phyloP scores from a whole-genome alignment of 2,888 invertebrate species.

The Monopis laevigella region DNA sequence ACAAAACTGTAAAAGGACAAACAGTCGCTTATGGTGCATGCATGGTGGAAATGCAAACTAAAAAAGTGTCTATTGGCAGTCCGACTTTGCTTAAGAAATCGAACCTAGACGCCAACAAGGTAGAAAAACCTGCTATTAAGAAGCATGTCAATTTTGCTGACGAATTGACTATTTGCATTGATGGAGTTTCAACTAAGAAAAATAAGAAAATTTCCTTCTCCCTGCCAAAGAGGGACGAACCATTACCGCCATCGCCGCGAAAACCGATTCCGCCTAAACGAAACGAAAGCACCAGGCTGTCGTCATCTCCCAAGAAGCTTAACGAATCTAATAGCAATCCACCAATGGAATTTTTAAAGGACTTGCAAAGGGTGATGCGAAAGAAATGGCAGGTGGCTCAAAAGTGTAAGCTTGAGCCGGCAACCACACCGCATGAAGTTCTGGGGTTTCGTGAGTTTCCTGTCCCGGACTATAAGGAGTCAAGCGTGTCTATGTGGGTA shows the following conservation, averaged over 20 bases:
- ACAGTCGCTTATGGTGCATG: slow-evolving; percentile 58
- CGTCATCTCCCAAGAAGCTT: slow-evolving; percentile 77
- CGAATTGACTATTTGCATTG: slow-evolving; percentile 52
- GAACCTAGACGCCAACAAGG: slow-evolving; percentile 38
- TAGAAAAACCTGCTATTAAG: slow-evolving; percentile 57
- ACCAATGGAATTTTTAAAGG: slow-evolving; percentile 84
- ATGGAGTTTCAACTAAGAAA: slow-evolving; percentile 58
- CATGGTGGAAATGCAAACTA: slow-evolving; percentile 64
- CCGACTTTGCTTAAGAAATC: slow-evolving; percentile 40
- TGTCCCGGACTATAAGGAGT: slow-evolving; percentile 76
- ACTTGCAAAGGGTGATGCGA: slow-evolving; percentile 90
- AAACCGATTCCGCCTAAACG: slow-evolving; percentile 81
- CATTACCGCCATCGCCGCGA: slow-evolving; percentile 67
- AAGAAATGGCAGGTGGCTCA: slow-evolving; percentile 95
- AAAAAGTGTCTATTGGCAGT: slow-evolving; percentile 50
- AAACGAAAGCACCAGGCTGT: slow-evolving; percentile 76
- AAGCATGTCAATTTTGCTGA: slow-evolving; percentile 71
- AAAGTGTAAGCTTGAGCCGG: slow-evolving; percentile 86
- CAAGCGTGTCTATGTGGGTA: slow-evolving; percentile 90
- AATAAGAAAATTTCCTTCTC: slow-evolving; percentile 75
- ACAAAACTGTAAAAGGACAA: slow-evolving; percentile 44
- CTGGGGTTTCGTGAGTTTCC: slow-evolving; percentile 88
- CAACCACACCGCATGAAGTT: slow-evolving; percentile 91
- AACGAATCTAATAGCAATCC: slow-evolving; percentile 78
- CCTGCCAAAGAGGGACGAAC: slow-evolving; percentile 53